Base-by-base conservation (phyloP, 2,888 invertebrate species). In the Limnephilus auricula region DNA sequence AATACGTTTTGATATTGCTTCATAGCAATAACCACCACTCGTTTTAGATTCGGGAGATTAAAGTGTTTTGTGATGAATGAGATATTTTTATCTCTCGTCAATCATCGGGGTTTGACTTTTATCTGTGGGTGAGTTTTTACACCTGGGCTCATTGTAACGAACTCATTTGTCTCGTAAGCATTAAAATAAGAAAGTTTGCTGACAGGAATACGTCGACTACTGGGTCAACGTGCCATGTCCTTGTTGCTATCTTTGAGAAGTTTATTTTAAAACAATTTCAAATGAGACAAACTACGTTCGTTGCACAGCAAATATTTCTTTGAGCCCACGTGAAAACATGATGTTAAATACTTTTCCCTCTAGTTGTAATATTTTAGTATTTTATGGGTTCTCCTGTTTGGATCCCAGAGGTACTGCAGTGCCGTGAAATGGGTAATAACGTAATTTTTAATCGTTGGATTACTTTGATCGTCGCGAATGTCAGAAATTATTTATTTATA, bases 51-150 rank as follows among this genome's bases (percentile, higher is more conserved):
- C 13, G 30, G 32, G 37, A 78, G 88, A 88, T 88, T 79, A 34
- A n/a, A 40, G 50, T 40, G 37, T 40, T 85, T n/a, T 88, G 79
- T 78, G 79, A 13, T 85, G 31, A n/a, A 65, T 40, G 12, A 79
- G 15, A 88, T 79, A 88, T 88, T n/a, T 65, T 88, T 88, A 88
- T 88, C 88, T 79, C 37, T 32, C 25, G 79, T 79, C 88, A 40
- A 88, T 88, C 88, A 79, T 34, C 78, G 88, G n/a, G 31, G 31
- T 50, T 25, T 34, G 25, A 82, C 82, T 82, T 82, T 34, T 82
- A 34, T 34, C 82, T 34, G 82, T 82, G 32, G 34, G 65, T 65
- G 65, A 65, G 65, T 65, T 65, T 65, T 65, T 65, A 25, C 25
- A 65, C 6, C 65, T 65, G 25, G 65, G 9, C 65, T 65, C 25